Evolutionary conservation across 2,113 vertebrate species (phyloP).

Genomic region (Australoheros scitulus): DNA sequence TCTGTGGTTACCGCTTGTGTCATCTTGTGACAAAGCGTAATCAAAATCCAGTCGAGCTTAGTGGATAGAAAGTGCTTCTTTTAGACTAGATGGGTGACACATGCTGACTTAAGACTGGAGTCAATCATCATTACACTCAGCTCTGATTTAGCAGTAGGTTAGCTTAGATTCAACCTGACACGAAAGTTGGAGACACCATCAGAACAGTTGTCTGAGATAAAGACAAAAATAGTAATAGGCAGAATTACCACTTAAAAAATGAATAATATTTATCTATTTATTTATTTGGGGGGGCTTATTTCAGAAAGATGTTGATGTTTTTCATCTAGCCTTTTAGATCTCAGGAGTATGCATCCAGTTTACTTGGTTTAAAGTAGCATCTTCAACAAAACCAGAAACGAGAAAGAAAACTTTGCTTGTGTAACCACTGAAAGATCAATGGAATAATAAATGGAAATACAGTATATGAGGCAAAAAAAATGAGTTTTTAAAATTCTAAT

Average conservation of each 20-base stretch:
- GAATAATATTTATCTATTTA: too few relatives aligned
- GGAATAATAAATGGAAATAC: not conserved
- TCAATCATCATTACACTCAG: constrained; percentile 36
- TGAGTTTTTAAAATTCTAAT: not conserved
- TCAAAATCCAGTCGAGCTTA: constrained; percentile 54
- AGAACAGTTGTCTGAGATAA: not conserved
- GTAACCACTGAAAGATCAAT: too few relatives aligned
- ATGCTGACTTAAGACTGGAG: constrained; percentile 25
- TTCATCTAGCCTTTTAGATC: too few relatives aligned
- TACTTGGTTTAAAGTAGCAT: not conserved
- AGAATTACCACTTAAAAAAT: not conserved
- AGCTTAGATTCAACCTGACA: not conserved
- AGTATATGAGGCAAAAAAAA: not conserved
- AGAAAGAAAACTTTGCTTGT: not conserved
- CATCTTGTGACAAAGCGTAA: constrained; percentile 43
- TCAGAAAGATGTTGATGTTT: not conserved
- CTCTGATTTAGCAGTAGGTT: not conserved
- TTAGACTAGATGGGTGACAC: constrained; percentile 10
- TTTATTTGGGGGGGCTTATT: not conserved
- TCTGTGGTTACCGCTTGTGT: constrained; percentile 5
- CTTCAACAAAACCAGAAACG: not conserved
- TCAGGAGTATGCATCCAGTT: not conserved
- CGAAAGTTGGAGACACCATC: not conserved
- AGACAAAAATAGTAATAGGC: accelerated
- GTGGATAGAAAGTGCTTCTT: constrained; percentile 15